These are phyloP conservation scores for Acipenser ruthenus DNA, from an alignment of 2,797 vertebrate species.

Conservation along the genomic window DNA sequence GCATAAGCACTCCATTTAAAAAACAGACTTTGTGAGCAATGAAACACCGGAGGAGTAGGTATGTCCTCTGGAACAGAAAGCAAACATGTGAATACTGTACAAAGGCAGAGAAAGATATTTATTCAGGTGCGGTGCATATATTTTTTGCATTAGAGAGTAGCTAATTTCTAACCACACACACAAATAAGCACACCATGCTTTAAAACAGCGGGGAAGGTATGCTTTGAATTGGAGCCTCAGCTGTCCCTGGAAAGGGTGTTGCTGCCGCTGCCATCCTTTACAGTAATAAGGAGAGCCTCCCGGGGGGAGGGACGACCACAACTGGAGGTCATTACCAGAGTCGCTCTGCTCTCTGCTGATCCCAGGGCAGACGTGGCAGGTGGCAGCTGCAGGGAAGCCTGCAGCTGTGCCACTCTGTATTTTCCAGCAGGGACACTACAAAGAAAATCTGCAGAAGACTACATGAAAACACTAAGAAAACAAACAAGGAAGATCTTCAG, in stretches of 20 bases:
- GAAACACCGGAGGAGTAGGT: neutral
- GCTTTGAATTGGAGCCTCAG: slow-evolving; percentile 50
- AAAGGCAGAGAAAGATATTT: slow-evolving; percentile 19
- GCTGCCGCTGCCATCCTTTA: slow-evolving; percentile 23
- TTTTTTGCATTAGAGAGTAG: slow-evolving; percentile 27
- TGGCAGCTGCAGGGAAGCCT: slow-evolving; percentile 5
- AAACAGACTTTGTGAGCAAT: neutral
- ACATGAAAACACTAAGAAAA: too few species aligned
- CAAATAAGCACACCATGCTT: slow-evolving; percentile 22
- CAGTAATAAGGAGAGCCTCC: slow-evolving; percentile 57
- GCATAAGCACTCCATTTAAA: neutral
- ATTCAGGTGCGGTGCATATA: slow-evolving; percentile 12
- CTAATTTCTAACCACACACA: slow-evolving; percentile 27
- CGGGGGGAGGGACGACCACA: slow-evolving; percentile 15
- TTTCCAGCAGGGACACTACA: neutral
- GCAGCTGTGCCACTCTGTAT: neutral
- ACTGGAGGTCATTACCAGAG: slow-evolving; percentile 12
- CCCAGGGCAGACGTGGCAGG: neutral
- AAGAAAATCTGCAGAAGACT: neutral
- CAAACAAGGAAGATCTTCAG: too few species aligned
- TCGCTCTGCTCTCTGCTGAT: neutral
- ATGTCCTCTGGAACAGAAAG: neutral
- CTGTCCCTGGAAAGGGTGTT: slow-evolving; percentile 48
- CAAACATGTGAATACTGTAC: too few species aligned
- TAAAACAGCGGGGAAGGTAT: slow-evolving; percentile 4